Conservation (phyloP, 2,888 invertebrate species). For the Scaptomyza cyrtandrae region DNA sequence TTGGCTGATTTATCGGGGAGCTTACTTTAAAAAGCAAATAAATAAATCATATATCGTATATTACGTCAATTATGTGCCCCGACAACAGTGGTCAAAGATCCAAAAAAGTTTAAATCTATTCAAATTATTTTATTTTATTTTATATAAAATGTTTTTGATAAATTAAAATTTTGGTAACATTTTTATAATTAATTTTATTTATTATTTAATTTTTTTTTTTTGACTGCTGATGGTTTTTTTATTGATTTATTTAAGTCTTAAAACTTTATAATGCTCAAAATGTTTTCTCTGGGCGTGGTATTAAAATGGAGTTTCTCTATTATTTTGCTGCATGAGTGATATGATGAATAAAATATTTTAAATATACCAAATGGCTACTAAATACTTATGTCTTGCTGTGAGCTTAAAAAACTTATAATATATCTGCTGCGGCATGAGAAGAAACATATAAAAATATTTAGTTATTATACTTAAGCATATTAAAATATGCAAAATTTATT, state of each 20-base stretch:
- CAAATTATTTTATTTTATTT: no score
- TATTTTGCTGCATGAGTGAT: constrained; percentile 46
- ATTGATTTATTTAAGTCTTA: not conserved
- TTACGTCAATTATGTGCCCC: constrained; percentile 16
- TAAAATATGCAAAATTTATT: constrained; percentile 16
- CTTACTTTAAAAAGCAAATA: constrained; percentile 53
- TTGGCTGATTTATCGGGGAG: constrained; percentile 52
- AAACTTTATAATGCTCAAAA: no score
- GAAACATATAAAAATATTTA: not conserved
- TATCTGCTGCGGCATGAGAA: constrained; percentile 40
- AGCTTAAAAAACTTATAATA: constrained; percentile 12
- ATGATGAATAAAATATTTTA: constrained; percentile 21
- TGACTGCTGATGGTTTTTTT: not conserved
- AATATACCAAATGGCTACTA: not conserved
- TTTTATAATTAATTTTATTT: no score
- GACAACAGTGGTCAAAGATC: constrained; percentile 9
- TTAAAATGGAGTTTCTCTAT: not conserved
- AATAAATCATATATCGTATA: constrained; percentile 34
- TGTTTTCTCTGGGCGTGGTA: not conserved
- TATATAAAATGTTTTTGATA: no score
- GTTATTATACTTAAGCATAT: constrained; percentile 18
- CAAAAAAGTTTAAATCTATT: no score
- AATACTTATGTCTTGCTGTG: constrained; percentile 14
- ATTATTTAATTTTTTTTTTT: not conserved
- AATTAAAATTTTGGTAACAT: no score